Percentiles rank a stretch among this genome's conserved stretches.
Evolutionary conservation across 2,797 vertebrate species (phyloP).

Genomic region (Basileuterus tristriatus): DNA sequence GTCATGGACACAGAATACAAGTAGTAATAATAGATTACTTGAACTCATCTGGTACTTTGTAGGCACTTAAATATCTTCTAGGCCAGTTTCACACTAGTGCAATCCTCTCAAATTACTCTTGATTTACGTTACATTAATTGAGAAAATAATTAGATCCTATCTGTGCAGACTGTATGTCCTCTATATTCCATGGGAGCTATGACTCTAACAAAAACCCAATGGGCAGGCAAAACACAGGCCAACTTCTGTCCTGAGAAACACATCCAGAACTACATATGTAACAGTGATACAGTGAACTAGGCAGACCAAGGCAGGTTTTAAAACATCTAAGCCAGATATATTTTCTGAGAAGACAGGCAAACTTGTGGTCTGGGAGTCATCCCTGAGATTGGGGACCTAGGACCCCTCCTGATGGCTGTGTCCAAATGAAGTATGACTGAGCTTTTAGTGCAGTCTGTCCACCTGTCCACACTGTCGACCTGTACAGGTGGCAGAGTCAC

Average conservation of each 20-base stretch:
- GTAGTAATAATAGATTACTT: neutral
- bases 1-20: neutral
- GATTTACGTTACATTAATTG: neutral
- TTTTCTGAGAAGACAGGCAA: neutral
- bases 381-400: neutral
- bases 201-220: neutral
- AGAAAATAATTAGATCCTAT: neutral
- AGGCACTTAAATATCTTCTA: neutral
- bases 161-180: neutral
- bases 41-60: neutral
- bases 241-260: neutral
- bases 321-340: neutral
- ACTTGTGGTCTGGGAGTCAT: neutral
- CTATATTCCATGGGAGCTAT: neutral
- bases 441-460: neutral
- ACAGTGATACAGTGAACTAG: neutral
- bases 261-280: neutral
- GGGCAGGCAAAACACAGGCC: neutral
- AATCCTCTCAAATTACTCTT: neutral
- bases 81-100: neutral
- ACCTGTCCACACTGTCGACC: neutral
- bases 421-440: neutral
- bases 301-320: neutral
- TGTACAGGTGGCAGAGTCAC: neutral
- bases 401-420: neutral